These are phyloP conservation scores for Rhodophaea formosa DNA, from an alignment of 2,888 invertebrate species.

Conservation along the genomic window DNA sequence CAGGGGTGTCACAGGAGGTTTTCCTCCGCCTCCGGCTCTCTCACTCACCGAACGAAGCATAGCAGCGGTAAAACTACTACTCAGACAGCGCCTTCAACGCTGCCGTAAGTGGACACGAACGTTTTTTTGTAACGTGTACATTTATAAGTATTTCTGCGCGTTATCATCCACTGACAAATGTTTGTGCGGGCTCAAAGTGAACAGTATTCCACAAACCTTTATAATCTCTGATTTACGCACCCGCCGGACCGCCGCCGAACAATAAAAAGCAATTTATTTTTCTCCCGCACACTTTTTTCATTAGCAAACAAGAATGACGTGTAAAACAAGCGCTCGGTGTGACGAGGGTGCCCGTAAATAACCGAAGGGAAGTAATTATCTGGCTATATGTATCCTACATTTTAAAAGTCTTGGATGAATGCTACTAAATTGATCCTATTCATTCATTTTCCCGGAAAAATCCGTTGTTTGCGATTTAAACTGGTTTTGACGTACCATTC, in stretches of 20 bases:
- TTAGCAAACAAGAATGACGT: constrained; percentile 77
- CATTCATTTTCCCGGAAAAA: constrained; percentile 9
- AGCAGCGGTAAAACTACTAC: no score
- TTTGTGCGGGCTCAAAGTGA: constrained; percentile 55
- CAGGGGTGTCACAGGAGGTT: no score
- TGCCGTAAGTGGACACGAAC: neutral
- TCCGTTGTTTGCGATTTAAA: neutral
- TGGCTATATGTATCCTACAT: constrained; percentile 45
- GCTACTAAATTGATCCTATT: constrained; percentile 17
- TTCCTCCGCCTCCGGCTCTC: no score
- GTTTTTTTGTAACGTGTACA: neutral
- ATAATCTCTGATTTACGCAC: constrained; percentile 72
- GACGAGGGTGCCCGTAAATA: constrained; percentile 33
- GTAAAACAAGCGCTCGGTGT: constrained; percentile 69
- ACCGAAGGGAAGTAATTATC: constrained; percentile 62
- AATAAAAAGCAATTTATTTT: constrained; percentile 76
- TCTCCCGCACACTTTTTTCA: constrained; percentile 70
- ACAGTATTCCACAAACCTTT: constrained; percentile 61
- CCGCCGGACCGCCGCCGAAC: constrained; percentile 57
- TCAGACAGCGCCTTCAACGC: neutral
- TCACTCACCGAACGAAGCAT: no score
- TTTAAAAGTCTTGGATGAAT: constrained; percentile 37
- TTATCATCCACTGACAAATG: constrained; percentile 54
- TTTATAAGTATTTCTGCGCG: constrained; percentile 19
- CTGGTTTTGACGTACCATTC: neutral